Conservation (phyloP, 2,888 invertebrate genomes). For the Onchidella celtica region DNA sequence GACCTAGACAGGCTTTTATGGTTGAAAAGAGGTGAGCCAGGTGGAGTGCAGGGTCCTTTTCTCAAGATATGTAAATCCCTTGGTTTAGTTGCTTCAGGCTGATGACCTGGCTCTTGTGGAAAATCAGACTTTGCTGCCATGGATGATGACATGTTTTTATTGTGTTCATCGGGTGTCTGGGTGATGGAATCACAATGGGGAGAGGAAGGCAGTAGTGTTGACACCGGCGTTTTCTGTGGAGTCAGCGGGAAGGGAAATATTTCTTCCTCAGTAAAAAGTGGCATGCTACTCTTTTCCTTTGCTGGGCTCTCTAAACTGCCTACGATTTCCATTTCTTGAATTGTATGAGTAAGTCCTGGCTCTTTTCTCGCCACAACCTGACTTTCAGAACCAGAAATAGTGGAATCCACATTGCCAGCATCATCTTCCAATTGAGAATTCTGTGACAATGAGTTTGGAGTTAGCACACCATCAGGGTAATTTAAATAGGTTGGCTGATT, state of each 20-base stretch:
- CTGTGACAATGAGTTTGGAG: conserved; percentile 25
- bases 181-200: conserved; percentile 49
- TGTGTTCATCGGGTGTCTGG: no score
- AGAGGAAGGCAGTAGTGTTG: conserved; percentile 31
- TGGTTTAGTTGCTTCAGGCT: no score
- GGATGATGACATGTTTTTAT: background rate
- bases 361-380: no score
- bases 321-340: no score
- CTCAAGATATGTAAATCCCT: conserved; percentile 26
- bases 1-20: conserved; percentile 51
- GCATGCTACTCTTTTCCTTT: no score
- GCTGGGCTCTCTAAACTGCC: no score
- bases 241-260: conserved; percentile 39
- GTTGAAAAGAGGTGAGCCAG: conserved; percentile 53
- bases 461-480: conserved; percentile 30
- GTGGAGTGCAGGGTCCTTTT: conserved; percentile 57
- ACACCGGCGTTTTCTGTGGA: conserved; percentile 32
- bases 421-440: conserved; percentile 17
- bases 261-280: conserved; percentile 3
- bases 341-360: no score
- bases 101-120: background rate
- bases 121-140: background rate
- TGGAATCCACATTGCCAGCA: background rate
- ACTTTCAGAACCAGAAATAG: background rate
- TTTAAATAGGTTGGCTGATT: background rate